These are phyloP conservation scores for Liopterus haemorrhoidalis DNA, from an alignment of 2,888 invertebrate genomes.

Conservation along the genomic window DNA sequence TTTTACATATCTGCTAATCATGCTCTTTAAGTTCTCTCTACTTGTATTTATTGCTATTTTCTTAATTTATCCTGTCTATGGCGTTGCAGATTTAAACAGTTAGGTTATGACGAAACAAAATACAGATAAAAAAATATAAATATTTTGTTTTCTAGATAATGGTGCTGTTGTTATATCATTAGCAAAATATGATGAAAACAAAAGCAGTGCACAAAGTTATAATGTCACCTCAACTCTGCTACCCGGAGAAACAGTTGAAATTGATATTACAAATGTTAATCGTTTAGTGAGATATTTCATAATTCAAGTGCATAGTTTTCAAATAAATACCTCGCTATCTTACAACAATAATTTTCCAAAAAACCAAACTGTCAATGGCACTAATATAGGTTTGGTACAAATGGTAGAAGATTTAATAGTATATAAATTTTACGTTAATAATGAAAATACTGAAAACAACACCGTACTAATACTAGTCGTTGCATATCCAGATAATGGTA, in stretches of 20 bases:
- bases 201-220: slow-evolving; percentile 35
- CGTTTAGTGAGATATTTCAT: no score
- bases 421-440: slow-evolving; percentile 45
- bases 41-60: slow-evolving; percentile 5
- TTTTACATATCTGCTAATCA: no score
- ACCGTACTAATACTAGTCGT: slow-evolving; percentile 28
- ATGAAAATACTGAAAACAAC: slow-evolving; percentile 42
- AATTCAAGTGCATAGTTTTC: slow-evolving; percentile 59
- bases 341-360: slow-evolving; percentile 41
- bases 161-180: slow-evolving; percentile 33
- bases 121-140: no score
- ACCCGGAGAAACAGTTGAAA: slow-evolving; percentile 30
- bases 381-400: slow-evolving; percentile 56
- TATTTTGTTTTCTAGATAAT: slow-evolving; percentile 32
- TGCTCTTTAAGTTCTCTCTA: no score
- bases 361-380: slow-evolving; percentile 49
- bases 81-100: no score
- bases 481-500: slow-evolving; percentile 14
- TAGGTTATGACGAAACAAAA: no score
- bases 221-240: slow-evolving; percentile 32
- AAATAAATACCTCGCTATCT: slow-evolving; percentile 53
- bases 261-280: slow-evolving; percentile 46
- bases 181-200: slow-evolving; percentile 32
- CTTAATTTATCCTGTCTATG: slow-evolving; percentile 16
- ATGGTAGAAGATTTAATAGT: slow-evolving; percentile 34